Conservation (phyloP, 2,797 vertebrate species). For the Crocidura indochinensis region DNA sequence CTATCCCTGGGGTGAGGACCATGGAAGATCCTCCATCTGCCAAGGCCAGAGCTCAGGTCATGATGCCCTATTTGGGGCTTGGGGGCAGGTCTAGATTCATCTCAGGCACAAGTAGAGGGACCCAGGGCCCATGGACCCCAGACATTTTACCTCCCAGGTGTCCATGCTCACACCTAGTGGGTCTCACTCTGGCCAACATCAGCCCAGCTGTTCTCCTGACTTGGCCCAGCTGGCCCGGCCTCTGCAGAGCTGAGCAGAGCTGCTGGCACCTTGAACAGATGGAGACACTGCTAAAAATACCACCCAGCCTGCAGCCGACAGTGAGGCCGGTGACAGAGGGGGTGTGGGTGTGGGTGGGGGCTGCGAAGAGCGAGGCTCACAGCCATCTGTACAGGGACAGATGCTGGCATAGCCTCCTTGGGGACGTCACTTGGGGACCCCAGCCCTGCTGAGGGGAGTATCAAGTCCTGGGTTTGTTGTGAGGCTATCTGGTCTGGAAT, state of each 20-base stretch:
- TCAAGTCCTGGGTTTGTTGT: neutral
- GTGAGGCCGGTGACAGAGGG: slow-evolving; percentile 76
- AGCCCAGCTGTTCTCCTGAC: too few relatives aligned
- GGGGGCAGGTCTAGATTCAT: neutral
- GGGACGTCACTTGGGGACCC: neutral
- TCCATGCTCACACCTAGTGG: too few relatives aligned
- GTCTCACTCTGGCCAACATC: neutral
- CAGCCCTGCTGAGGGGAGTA: neutral
- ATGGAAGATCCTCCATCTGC: neutral
- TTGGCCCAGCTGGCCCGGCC: slow-evolving; percentile 25
- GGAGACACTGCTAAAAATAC: slow-evolving; percentile 82
- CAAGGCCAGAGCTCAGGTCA: slow-evolving; percentile 20
- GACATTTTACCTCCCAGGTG: too few relatives aligned
- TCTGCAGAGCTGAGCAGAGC: slow-evolving; percentile 60
- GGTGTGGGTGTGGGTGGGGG: slow-evolving; percentile 79
- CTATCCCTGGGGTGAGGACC: neutral
- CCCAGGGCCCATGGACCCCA: too few relatives aligned
- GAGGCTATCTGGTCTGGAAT: neutral
- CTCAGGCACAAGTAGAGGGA: too few relatives aligned
- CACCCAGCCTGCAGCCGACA: slow-evolving; percentile 68
- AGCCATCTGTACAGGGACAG: slow-evolving; percentile 84
- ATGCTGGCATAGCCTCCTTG: slow-evolving; percentile 64
- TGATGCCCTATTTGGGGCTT: neutral
- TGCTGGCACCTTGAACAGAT: slow-evolving; percentile 82
- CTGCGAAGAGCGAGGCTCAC: slow-evolving; percentile 68